Conservation (phyloP, 1,140 invertebrate genomes). For the Melanaphis sacchari region DNA sequence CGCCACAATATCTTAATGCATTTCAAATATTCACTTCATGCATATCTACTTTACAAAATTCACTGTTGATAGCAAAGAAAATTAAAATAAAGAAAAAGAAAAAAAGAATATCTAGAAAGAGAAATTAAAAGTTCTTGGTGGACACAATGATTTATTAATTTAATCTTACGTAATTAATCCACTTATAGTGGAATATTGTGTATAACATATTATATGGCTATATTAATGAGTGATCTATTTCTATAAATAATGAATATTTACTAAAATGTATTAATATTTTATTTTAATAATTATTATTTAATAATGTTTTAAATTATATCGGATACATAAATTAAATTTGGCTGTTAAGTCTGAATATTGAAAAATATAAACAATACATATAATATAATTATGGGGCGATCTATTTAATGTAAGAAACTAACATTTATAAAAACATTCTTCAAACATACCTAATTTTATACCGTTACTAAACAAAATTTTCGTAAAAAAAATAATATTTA, state of each 20-base stretch:
- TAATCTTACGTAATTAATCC: background rate
- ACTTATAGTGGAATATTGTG: background rate
- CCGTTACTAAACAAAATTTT: no score
- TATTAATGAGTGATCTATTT: background rate
- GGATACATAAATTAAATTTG: no score
- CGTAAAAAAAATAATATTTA: no score
- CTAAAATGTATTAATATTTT: no score
- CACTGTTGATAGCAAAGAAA: background rate
- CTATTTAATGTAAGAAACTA: no score
- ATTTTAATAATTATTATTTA: no score
- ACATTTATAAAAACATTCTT: no score
- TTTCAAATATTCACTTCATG: background rate
- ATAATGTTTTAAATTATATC: no score
- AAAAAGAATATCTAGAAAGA: background rate
- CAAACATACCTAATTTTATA: no score
- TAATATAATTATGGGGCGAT: no score
- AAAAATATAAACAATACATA: no score
- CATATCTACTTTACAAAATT: background rate
- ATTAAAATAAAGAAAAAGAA: background rate
- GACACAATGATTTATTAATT: background rate
- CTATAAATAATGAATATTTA: background rate
- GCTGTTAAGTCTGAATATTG: no score
- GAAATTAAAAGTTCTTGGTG: background rate
- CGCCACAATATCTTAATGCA: background rate
- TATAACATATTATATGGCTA: background rate